A percentile compares a stretch with the other conserved stretches of the same genome.
These are phyloP conservation scores for Oceanodroma leucorhoa DNA, from an alignment of 2,797 vertebrate genomes.

Conservation along the genomic window DNA sequence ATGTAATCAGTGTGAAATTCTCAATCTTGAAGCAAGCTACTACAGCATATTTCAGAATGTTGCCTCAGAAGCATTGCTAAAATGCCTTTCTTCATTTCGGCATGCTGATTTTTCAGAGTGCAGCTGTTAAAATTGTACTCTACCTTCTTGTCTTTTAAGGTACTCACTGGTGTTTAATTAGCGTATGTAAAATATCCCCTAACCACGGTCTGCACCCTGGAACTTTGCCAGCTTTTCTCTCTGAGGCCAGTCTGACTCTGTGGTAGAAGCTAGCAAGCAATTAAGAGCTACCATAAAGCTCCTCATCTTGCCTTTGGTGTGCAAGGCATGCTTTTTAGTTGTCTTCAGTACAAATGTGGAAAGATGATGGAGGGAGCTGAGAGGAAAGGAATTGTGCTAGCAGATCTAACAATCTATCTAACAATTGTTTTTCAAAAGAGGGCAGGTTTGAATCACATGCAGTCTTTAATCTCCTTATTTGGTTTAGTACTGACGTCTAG, in stretches of 20 bases:
- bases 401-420: background rate
- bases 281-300: background rate
- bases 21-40: background rate
- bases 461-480: background rate
- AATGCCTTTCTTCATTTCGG: background rate
- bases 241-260: background rate
- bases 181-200: background rate
- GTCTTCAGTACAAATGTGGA: background rate
- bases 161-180: background rate
- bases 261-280: background rate
- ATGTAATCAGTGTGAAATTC: background rate
- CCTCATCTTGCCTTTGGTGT: background rate
- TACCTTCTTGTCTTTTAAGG: background rate
- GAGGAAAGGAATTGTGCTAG: background rate
- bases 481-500: background rate
- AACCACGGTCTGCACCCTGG: background rate
- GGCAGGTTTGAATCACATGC: background rate
- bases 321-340: background rate
- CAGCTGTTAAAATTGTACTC: background rate
- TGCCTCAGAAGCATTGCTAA: background rate
- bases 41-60: background rate
- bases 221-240: background rate
- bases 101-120: background rate
- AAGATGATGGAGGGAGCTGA: background rate
- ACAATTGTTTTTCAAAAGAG: background rate